Conservation (phyloP, 1,140 invertebrate species). For the Wiebesia pumilae region DNA sequence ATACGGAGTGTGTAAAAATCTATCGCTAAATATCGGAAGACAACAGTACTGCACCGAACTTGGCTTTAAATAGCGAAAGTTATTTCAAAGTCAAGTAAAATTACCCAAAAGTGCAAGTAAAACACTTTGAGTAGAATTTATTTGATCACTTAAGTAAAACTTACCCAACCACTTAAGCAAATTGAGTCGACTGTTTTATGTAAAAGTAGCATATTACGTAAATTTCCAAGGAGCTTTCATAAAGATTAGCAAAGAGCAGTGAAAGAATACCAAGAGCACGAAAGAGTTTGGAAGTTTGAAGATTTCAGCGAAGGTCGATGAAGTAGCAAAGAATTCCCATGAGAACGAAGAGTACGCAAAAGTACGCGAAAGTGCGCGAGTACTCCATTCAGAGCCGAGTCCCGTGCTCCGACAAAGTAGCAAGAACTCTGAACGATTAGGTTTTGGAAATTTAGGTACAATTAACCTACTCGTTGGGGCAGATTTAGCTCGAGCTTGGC, state of each 20-base stretch:
- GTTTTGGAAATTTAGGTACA: background rate
- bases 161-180: conserved; percentile 11
- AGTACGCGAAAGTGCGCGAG: background rate
- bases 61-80: background rate
- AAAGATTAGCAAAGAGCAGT: background rate
- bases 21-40: background rate
- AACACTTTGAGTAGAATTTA: conserved; percentile 1
- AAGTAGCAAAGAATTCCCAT: background rate
- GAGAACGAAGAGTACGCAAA: background rate
- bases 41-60: background rate
- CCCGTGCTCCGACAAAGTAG: background rate
- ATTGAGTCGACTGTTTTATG: background rate
- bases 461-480: conserved; percentile 5
- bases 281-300: conserved; percentile 3
- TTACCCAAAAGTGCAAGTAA: background rate
- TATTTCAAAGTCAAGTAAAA: conserved; percentile 10
- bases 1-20: background rate
- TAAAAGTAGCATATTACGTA: conserved; percentile 15
- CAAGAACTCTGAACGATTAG: background rate
- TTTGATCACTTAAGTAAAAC: conserved; percentile 15
- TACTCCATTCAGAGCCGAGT: background rate
- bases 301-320: background rate
- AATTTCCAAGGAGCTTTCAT: conserved; percentile 17
- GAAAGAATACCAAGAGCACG: background rate
- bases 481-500: background rate